A percentile compares a stretch with the other conserved stretches of the same genome.
Evolutionary conservation across 1,140 invertebrate species (phyloP).

Genomic region (Heterodera carotae): DNA sequence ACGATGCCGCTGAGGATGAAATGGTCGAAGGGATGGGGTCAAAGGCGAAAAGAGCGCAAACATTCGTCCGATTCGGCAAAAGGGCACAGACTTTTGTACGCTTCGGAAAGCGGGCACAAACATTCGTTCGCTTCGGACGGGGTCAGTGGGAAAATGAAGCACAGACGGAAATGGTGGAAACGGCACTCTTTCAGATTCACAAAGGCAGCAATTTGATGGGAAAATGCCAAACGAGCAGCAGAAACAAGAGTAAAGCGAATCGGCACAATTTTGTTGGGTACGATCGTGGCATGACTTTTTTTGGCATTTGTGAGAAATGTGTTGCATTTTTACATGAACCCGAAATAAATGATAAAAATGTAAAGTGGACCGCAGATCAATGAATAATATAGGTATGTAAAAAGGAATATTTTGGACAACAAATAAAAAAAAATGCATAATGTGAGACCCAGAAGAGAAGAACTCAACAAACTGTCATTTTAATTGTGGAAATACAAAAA

Average conservation of each 20-base stretch:
- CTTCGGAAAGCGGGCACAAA: conserved; percentile 56
- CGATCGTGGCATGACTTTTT: not conserved
- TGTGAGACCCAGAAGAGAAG: no score
- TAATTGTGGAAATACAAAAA: no score
- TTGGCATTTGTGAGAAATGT: not conserved
- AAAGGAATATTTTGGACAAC: no score
- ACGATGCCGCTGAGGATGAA: not conserved
- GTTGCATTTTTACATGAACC: not conserved
- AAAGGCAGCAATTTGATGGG: not conserved
- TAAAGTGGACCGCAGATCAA: no score
- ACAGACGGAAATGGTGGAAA: not conserved
- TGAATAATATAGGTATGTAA: no score
- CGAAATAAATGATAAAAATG: no score
- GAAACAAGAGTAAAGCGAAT: not conserved
- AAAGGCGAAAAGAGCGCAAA: conserved; percentile 27
- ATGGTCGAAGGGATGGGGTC: not conserved
- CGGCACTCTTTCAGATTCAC: not conserved
- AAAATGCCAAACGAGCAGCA: not conserved
- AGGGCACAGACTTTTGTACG: conserved; percentile 58
- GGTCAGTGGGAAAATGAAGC: not conserved
- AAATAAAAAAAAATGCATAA: no score
- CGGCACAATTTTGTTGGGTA: not conserved
- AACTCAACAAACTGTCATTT: no score
- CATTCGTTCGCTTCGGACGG: conserved; percentile 45
- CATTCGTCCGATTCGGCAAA: conserved; percentile 36